A percentile compares a stretch with the other conserved stretches of the same genome.
phyloP scores from a whole-genome alignment of 2,113 vertebrate genomes.

The Charina bottae region DNA sequence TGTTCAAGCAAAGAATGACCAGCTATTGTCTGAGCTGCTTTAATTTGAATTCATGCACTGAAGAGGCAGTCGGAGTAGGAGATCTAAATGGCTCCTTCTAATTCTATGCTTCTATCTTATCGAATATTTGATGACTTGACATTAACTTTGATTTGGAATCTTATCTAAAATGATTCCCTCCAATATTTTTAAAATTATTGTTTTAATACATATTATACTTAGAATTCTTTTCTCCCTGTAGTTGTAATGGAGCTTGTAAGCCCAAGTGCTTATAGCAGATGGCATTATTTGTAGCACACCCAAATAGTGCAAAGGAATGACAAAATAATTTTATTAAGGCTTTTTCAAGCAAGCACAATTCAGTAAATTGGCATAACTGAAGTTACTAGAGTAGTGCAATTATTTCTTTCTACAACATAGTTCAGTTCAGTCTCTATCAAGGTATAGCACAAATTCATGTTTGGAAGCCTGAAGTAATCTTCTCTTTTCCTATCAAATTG shows the following conservation, averaged over 20 bases:
- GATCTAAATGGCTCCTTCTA: too few relatives aligned
- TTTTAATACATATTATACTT: rapidly evolving
- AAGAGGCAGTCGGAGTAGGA: too few relatives aligned
- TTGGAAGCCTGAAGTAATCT: not conserved
- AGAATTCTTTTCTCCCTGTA: not conserved
- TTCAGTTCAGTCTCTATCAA: not conserved
- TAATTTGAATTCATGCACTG: too few relatives aligned
- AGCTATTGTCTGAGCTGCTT: too few relatives aligned
- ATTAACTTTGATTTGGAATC: not conserved
- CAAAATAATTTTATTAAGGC: not conserved
- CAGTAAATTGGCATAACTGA: not conserved
- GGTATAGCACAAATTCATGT: not conserved
- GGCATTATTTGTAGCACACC: constrained; percentile 3
- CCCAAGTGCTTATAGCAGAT: constrained; percentile 18
- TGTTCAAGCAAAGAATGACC: too few relatives aligned
- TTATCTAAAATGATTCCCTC: not conserved
- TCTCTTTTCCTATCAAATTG: not conserved
- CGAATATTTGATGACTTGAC: not conserved
- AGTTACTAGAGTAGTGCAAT: not conserved
- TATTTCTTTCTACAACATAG: not conserved
- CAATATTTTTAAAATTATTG: rapidly evolving
- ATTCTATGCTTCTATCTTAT: not conserved
- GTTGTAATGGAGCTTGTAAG: not conserved
- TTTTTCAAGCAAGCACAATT: not conserved
- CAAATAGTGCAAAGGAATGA: not conserved